Base-by-base conservation (phyloP, 2,113 vertebrate species). In the Megaceryle maxima region DNA sequence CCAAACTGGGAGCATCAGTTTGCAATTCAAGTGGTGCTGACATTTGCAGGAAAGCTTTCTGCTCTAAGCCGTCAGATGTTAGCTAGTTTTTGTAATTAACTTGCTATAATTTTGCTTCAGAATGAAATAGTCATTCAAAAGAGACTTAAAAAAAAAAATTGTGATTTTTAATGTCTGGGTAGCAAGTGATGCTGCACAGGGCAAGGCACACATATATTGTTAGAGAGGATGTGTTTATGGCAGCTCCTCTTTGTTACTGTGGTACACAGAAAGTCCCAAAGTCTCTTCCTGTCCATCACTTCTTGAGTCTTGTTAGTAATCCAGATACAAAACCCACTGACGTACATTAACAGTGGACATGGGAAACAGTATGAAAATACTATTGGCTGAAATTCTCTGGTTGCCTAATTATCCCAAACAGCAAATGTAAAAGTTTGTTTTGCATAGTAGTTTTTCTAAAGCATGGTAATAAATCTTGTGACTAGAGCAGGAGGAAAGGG, bases 71-170 rank as follows among this genome's bases (percentile, higher is more conserved):
- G 6, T 97, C 95, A 97, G 88, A 83, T 86, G 73, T 94, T 96
- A 95, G 81, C 90, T 51, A 88, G 88, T 91, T 63, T 94, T 68
- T 94, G 75, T 97, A 90, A 97, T 98, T 95, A 97, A 92, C 94
- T 94, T 92, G 67, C 62, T 84, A 15, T 83, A 62, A 96, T 97
- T 97, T 79, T 94, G 84, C 87, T 95, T 96, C 85, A 80, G 91
- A 95, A 81, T 97, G 83, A 94, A 91, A 91, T 96, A 97, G 86
- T 97, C 81, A 93, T 96, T 96, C 87, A 95, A 91, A 92, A 96
- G 89, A 88, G 78, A 86, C 89, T 89, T 95, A 46, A 46, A 46
- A 46, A 96, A 96, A 94, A 85, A 39, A 43, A 95, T 59, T 59
- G 37, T 41, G 39, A 41, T 94, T 96, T 93, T 56, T 62, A 84